A percentile compares a stretch with the other conserved stretches of the same genome.
Conservation (phyloP, 2,888 invertebrate genomes). For the Drosophila robusta region DNA sequence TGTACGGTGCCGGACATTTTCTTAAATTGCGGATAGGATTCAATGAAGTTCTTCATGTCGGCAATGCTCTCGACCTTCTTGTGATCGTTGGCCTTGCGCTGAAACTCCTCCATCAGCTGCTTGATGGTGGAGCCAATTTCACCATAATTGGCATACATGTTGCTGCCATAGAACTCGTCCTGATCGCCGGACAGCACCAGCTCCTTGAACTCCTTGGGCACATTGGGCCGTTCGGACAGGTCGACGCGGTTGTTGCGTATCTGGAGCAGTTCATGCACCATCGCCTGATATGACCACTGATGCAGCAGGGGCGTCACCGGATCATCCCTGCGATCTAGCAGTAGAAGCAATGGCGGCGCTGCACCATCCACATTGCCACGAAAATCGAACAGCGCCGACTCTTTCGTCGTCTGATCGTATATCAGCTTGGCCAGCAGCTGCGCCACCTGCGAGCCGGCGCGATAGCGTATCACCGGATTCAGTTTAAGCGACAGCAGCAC, state of each 20-base stretch:
- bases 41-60: slow-evolving; percentile 99
- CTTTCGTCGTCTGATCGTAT: slow-evolving; percentile 93
- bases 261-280: slow-evolving; percentile 98
- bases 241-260: slow-evolving; percentile 98
- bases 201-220: slow-evolving; percentile 95
- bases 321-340: slow-evolving; percentile 97
- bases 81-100: slow-evolving; percentile 92
- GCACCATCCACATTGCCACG: slow-evolving; percentile 88
- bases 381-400: slow-evolving; percentile 94
- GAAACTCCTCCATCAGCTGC: slow-evolving; percentile 98
- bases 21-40: slow-evolving; percentile 99
- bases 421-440: slow-evolving; percentile 94
- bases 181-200: slow-evolving; percentile 97
- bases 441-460: slow-evolving; percentile 93
- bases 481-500: slow-evolving; percentile 95
- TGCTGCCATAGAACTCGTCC: slow-evolving; percentile 98
- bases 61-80: slow-evolving; percentile 95
- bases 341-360: slow-evolving; percentile 92
- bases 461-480: slow-evolving; percentile 94
- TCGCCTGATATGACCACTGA: slow-evolving; percentile 99
- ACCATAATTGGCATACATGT: slow-evolving; percentile 98
- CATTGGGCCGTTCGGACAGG: slow-evolving; percentile 92
- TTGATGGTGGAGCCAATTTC: slow-evolving; percentile 99
- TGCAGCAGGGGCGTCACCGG: slow-evolving; percentile 97
- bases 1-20: slow-evolving; percentile 98